Conservation (phyloP, 2,113 vertebrate genomes). For the Lasiurus cinereus region DNA sequence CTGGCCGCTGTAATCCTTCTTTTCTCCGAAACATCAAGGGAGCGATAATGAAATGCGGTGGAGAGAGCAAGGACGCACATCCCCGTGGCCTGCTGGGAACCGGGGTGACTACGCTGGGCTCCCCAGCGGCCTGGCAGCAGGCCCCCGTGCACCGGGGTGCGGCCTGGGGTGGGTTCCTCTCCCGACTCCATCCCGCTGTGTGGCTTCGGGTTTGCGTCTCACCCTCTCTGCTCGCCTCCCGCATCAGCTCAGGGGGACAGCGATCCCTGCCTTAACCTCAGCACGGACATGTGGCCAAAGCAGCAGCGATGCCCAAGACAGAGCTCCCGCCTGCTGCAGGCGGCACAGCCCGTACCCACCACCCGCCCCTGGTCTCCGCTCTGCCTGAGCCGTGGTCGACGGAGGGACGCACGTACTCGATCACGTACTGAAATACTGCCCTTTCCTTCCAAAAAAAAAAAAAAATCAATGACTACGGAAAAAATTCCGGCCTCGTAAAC, state of each 20-base stretch:
- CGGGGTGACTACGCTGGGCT: fast-evolving
- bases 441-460: background rate
- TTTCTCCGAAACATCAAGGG: background rate
- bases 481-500: slow-evolving; percentile 23
- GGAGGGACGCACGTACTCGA: background rate
- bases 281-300: background rate
- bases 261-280: background rate
- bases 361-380: fast-evolving
- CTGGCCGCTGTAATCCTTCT: background rate
- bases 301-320: background rate
- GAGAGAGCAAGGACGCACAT: background rate
- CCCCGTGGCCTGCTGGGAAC: too few species aligned
- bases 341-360: fast-evolving
- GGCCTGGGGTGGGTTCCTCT: background rate
- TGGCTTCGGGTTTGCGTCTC: background rate
- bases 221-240: background rate
- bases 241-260: fast-evolving
- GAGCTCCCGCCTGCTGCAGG: fast-evolving
- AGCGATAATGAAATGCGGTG: background rate
- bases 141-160: fast-evolving
- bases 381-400: fast-evolving
- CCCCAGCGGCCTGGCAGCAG: background rate
- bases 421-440: background rate
- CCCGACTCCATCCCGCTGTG: background rate
- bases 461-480: background rate